Base-by-base conservation (phyloP, 2,113 vertebrate genomes). In the Phalacrocorax brasilianus region DNA sequence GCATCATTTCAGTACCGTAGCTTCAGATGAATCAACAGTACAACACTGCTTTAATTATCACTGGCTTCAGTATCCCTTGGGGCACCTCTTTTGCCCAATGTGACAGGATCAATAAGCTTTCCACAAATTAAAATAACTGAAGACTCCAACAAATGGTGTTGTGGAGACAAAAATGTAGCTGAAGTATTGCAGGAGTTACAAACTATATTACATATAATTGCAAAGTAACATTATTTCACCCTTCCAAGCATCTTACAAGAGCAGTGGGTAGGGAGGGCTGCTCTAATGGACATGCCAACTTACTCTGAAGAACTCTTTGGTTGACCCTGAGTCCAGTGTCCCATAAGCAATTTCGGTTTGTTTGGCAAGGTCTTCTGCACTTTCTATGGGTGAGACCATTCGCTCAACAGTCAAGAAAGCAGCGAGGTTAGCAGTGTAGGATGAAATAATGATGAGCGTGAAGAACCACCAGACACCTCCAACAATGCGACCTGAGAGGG, bases 391-490 rank as follows among this genome's bases (percentile, higher is more conserved):
- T 0, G 99, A 99, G 88, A 99, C 99, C 99, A 99, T 99, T 96
- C 99, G 96, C 97, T 99, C 99, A 95, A 99, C 99, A 8, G 99
- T 99, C 97, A 99, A 99, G 98, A 99, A 99, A 87, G 99, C 99
- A 93, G 99, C 99, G 95, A 99, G 98, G 97, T 99, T 99, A 97
- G 99, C 99, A 58, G 99, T 99, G 93, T 99, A 99, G 63, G 99
- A 99, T 44, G 99, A 99, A 97, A 99, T 99, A 97, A 99, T 99
- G 98, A 99, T 99, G 88, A 99, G 99, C 6, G 99, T 99, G 98
- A 99, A 99, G 99, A 99, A 99, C 99, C 99, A 99, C 99, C 99
- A 99, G 66, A 99, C 99, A 56, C 99, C 99, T 96, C 99, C 99
- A 27, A 99, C 99, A 95, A 99, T 99, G 58, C 99, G 99, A 96